A percentile compares a stretch with the other conserved stretches of the same genome.
Conservation (phyloP, 2,113 vertebrate species). For the Myrmecophaga tridactyla region DNA sequence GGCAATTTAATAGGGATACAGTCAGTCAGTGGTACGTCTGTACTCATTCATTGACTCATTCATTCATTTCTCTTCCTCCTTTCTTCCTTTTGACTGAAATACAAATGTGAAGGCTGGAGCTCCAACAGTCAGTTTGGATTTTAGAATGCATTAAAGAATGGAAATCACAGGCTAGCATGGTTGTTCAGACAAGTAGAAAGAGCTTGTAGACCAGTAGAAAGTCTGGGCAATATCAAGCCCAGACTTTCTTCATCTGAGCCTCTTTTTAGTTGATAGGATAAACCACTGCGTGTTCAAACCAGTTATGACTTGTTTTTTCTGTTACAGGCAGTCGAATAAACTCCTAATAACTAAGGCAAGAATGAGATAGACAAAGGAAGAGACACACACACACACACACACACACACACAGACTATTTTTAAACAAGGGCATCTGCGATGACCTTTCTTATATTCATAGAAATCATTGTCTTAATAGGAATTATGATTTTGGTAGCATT, state of each 20-base stretch:
- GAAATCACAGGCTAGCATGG: background rate
- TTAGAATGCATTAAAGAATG: background rate
- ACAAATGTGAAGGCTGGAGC: background rate
- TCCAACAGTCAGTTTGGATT: background rate
- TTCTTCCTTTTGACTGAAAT: background rate
- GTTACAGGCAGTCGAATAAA: background rate
- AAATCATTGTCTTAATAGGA: background rate
- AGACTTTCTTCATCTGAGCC: background rate
- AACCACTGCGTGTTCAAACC: background rate
- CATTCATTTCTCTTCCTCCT: background rate
- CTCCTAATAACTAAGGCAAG: background rate
- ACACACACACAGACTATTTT: too few relatives aligned
- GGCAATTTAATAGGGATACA: background rate
- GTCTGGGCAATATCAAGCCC: background rate
- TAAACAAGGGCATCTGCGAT: background rate
- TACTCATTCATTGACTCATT: rapidly evolving
- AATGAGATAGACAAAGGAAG: background rate
- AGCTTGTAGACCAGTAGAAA: too few relatives aligned
- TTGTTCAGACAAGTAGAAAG: background rate
- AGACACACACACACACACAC: background rate
- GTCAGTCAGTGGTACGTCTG: background rate
- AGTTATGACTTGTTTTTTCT: background rate
- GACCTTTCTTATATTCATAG: background rate
- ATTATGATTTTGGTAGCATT: background rate
- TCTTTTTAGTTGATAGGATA: background rate